Base-by-base conservation (phyloP, 1,140 invertebrate species). In the Adoxophyes honmai region DNA sequence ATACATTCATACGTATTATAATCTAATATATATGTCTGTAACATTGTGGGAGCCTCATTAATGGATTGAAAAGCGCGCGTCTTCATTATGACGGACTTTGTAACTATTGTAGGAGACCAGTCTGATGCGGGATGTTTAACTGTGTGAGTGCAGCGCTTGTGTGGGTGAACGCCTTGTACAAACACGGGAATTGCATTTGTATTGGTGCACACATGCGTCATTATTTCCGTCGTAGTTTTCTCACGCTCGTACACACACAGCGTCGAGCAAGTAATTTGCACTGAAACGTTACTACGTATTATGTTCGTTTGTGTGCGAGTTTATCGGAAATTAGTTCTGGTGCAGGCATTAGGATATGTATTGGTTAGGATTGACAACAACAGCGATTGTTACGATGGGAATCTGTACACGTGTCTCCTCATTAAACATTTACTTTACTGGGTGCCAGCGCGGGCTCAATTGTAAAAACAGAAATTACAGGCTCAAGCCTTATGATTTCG, bases 301-400 rank as follows among this genome's bases (percentile, higher is more conserved):
- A 59, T 53, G 57, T 65, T 60, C 65, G 55, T 61, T 66, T 75
- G 66, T 78, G 77, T 73, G 76, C 65, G 73, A 59, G 56, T 84
- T 80, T 77, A 84, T 83, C 72, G 73, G 73, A 76, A 81, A 83
- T 83, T 81, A 75, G 78, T 79, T 79, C 72, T 77, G 70, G 75
- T 64, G 65, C 66, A 62, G 62, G 57, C 64, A 67, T 72, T 64
- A 56, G 68, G 69, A 62, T 69, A 80, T 74, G 62, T 69, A 81
- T 75, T 64, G 60, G 70, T 75, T 67, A 69, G 75, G 74, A 83
- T 81, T 81, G 74, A 79, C 75, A 80, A 77, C 69, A 68, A 55
- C 64, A 71, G 62, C 72, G 72, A 77, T 70, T 82, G 71, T 73
- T 63, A 75, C 56, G 66, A 73, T 81, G 77, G 66, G 77, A 80